Base-by-base conservation (phyloP, 2,888 invertebrate species). In the Perdita meconis region DNA sequence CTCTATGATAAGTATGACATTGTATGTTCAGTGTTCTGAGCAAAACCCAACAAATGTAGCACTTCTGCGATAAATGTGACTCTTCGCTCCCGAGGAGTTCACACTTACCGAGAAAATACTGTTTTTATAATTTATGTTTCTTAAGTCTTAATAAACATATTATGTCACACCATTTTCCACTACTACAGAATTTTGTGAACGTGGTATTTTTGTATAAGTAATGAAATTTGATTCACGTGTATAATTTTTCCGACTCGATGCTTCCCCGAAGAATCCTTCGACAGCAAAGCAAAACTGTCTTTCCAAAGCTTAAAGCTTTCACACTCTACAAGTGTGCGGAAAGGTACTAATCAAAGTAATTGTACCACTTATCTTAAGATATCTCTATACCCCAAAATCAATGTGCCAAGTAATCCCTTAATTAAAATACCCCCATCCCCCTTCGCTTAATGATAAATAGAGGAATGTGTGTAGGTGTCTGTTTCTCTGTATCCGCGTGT, bases 311-410 rank as follows among this genome's bases (percentile, higher is more conserved):
- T 64, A 53, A 78, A 83, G 57, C 68, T 70, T 40, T 65, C 59
- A 50, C 60, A 40, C 53, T 40, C 50, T 60, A 76, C 30, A 63
- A 56, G 36, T 53, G 50, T 34, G 63, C 53, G 47, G 26, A n/a
- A 50, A 61, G 38, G 26, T 56, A 51, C 50, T 67, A 53, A 55
- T 80, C 51, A 51, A 66, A 73, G 40, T 76, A 78, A 85, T 82
- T 80, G 82, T 84, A 84, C 78, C 80, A 84, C 85, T 85, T 82
- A 85, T 78, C 59, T 73, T 56, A 66, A 22, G 66, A 69, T 70
- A 70, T 74, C 42, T 36, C 38, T 55, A 56, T 72, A 68, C 42
- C 55, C n/a, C 42, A 10, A 22, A 42, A 51, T 68, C 50, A 44
- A 69, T 34, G 13, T 36, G 38, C 63, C 34, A 40, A 34, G 44